phyloP scores from a whole-genome alignment of 2,888 invertebrate genomes.

The Drosophila paracracens region DNA sequence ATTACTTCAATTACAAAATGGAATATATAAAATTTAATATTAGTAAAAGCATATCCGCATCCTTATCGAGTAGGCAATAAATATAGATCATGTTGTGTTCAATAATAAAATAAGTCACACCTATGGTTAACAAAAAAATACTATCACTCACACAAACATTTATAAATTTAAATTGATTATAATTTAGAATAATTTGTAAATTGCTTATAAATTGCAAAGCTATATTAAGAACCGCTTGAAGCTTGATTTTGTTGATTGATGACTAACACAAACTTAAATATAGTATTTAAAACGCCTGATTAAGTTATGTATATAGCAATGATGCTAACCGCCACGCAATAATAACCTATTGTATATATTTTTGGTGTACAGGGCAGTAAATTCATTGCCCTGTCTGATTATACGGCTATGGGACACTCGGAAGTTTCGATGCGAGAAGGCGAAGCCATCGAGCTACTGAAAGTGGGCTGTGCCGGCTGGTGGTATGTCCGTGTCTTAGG shows the following conservation, averaged over 20 bases:
- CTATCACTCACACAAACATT: conserved; percentile 1
- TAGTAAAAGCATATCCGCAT: neutral
- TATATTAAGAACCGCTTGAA: conserved; percentile 22
- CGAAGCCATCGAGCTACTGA: conserved; percentile 94
- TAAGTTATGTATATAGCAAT: conserved; percentile 68
- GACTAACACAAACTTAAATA: conserved; percentile 8
- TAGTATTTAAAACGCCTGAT: conserved; percentile 70
- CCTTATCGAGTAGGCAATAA: neutral
- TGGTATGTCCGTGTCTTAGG: conserved; percentile 96
- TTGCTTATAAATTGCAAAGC: neutral
- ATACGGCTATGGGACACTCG: conserved; percentile 95
- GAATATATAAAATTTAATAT: neutral
- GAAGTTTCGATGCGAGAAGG: conserved; percentile 96
- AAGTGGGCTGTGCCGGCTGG: conserved; percentile 98
- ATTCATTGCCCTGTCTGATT: conserved; percentile 96
- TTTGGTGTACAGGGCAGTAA: conserved; percentile 88
- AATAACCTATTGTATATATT: conserved; percentile 46
- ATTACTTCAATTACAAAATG: neutral
- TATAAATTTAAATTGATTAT: neutral
- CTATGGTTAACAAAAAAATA: neutral
- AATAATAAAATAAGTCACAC: neutral
- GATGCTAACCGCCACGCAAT: conserved; percentile 27
- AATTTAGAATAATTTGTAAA: conserved; percentile 3
- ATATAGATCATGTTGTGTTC: neutral
- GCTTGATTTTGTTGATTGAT: conserved; percentile 1